A percentile compares a stretch with the other conserved stretches of the same genome.
Evolutionary conservation across 2,888 invertebrate species (phyloP).

Genomic region (Spicauda simplicius): DNA sequence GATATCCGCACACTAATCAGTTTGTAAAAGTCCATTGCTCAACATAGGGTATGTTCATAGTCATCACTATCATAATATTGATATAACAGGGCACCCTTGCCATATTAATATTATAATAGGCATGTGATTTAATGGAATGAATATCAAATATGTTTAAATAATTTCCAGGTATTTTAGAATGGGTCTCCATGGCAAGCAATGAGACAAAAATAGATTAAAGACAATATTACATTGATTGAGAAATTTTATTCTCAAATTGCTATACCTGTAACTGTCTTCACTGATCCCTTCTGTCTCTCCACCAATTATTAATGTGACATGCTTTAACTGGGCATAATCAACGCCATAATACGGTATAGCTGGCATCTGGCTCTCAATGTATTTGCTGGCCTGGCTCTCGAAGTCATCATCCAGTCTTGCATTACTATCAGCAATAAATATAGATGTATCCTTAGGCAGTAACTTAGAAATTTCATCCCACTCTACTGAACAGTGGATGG

Average conservation of each 20-base stretch:
- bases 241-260: background rate
- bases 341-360: slow-evolving; percentile 86
- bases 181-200: too few species aligned
- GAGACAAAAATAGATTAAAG: too few species aligned
- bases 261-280: slow-evolving; percentile 86
- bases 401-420: slow-evolving; percentile 48
- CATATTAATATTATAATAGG: too few species aligned
- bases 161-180: too few species aligned
- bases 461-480: slow-evolving; percentile 87
- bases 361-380: slow-evolving; percentile 67
- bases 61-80: too few species aligned
- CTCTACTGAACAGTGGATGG: slow-evolving; percentile 86
- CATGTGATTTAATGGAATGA: too few species aligned
- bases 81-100: too few species aligned
- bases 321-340: slow-evolving; percentile 79
- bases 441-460: slow-evolving; percentile 71
- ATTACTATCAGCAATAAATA: slow-evolving; percentile 90
- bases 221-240: too few species aligned
- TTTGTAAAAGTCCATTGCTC: too few species aligned
- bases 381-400: slow-evolving; percentile 43
- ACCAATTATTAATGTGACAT: slow-evolving; percentile 90
- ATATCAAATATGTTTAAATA: too few species aligned
- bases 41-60: too few species aligned
- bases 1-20: too few species aligned
- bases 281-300: slow-evolving; percentile 97